Percentiles rank a stretch among this genome's conserved stretches.
Conservation (phyloP, 2,113 vertebrate species). For the Dromiciops gliroides region DNA sequence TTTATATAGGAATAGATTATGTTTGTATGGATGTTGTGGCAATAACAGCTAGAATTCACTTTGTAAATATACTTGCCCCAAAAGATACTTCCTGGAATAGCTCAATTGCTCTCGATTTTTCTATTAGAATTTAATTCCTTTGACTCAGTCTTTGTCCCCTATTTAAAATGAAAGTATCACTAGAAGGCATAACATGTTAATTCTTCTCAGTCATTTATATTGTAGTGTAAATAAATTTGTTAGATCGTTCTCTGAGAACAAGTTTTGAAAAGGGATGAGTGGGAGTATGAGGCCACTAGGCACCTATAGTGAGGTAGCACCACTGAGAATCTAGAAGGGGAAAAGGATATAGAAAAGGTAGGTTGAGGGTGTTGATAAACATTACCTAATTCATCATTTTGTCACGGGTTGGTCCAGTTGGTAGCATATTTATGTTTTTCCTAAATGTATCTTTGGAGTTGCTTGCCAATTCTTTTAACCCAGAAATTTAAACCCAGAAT, state of each 20-base stretch:
- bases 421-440: neutral
- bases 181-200: neutral
- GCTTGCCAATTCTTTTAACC: neutral
- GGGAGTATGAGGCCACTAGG: neutral
- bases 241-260: neutral
- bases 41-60: neutral
- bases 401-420: neutral
- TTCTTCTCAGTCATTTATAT: neutral
- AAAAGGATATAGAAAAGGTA: neutral
- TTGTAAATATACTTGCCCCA: neutral
- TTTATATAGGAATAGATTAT: neutral
- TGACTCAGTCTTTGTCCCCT: conserved; percentile 6
- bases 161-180: conserved; percentile 9
- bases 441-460: neutral
- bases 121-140: neutral
- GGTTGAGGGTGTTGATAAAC: neutral
- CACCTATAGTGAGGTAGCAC: neutral
- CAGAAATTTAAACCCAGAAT: neutral
- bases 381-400: neutral
- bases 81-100: neutral
- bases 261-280: neutral
- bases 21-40: neutral
- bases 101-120: neutral
- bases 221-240: neutral
- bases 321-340: neutral